Base-by-base conservation (phyloP, 2,113 vertebrate species). In the Triplophysa siluroides region DNA sequence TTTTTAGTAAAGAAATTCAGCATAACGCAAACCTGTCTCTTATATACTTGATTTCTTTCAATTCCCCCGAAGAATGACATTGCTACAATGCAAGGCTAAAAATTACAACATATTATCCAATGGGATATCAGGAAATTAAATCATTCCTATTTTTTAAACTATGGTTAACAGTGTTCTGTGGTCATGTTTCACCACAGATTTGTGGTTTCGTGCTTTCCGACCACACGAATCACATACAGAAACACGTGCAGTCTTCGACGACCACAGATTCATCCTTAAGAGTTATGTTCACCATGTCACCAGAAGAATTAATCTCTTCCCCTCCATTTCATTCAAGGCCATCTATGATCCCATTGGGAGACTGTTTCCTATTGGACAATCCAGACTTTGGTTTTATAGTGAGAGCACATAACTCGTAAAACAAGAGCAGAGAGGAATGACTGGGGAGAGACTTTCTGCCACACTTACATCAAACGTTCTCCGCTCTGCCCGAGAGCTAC, bases 341-440 rank as follows among this genome's bases (percentile, higher is more conserved):
- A 75, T 58, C 74, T 72, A 68, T 78, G 84, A 85, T 68, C 82
- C 77, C 75, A 29, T 56, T 26, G 47, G 80, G 75, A 71, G 52
- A 72, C 67, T 38, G 4, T 88, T 83, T 87, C 90, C 85, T 81
- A 85, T 80, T 87, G 86, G 86, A 75, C 64, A 54, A 83, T 79
- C 79, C 70, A 77, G 79, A 43, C 3, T 76, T 84, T 88, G 90
- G 90, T 91, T 92, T 92, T 90, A 90, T 90, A 90, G 91, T 91
- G 86, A 79, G 52, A 88, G 87, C 81, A 84, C 84, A 78, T 84
- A 86, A 88, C 88, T 91, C 90, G 88, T 92, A 92, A 92, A 92
- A 91, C 90, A 90, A 90, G 91, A 89, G 91, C 88, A 90, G 90
- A 81, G 88, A 81, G 89, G 89, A 89, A 91, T 90, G 43, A 45